Conservation (phyloP, 2,888 invertebrate species). For the Dyspetes luteomarginatus region DNA sequence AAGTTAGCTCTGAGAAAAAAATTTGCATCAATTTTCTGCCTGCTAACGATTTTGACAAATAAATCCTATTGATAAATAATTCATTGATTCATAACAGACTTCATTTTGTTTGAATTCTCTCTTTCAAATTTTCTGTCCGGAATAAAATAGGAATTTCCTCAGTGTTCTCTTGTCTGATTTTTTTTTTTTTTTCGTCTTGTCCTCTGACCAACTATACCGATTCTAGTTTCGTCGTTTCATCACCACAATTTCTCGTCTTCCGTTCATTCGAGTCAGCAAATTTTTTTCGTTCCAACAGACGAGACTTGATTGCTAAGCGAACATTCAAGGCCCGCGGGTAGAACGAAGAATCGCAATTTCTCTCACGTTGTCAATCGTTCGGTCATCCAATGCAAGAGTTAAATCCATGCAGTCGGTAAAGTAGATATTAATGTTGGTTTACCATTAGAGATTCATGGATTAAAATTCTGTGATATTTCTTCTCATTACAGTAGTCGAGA, state of each 20-base stretch:
- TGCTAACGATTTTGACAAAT: too few relatives aligned
- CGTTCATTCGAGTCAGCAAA: slow-evolving; percentile 83
- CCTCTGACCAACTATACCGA: neutral
- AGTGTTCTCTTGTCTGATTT: slow-evolving; percentile 93
- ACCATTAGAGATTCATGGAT: neutral
- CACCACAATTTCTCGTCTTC: slow-evolving; percentile 22
- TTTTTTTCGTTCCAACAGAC: slow-evolving; percentile 66
- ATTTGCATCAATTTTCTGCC: too few relatives aligned
- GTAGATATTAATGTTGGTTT: slow-evolving; percentile 89
- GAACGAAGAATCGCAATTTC: slow-evolving; percentile 96
- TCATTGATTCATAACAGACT: neutral
- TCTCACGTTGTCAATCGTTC: slow-evolving; percentile 99
- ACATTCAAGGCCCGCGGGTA: slow-evolving; percentile 87
- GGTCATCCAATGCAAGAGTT: slow-evolving; percentile 96
- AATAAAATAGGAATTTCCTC: slow-evolving; percentile 88
- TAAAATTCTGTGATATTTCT: neutral
- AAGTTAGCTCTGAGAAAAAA: too few relatives aligned
- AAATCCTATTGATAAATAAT: too few relatives aligned
- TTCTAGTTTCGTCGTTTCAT: slow-evolving; percentile 37
- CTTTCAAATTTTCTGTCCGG: neutral
- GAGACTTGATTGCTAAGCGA: slow-evolving; percentile 85
- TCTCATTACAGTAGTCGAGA: neutral
- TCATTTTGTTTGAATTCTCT: neutral
- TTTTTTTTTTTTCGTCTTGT: slow-evolving; percentile 73
- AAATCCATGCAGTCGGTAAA: slow-evolving; percentile 99